Conservation (phyloP, 2,797 vertebrate genomes). For the Squalus acanthias region DNA sequence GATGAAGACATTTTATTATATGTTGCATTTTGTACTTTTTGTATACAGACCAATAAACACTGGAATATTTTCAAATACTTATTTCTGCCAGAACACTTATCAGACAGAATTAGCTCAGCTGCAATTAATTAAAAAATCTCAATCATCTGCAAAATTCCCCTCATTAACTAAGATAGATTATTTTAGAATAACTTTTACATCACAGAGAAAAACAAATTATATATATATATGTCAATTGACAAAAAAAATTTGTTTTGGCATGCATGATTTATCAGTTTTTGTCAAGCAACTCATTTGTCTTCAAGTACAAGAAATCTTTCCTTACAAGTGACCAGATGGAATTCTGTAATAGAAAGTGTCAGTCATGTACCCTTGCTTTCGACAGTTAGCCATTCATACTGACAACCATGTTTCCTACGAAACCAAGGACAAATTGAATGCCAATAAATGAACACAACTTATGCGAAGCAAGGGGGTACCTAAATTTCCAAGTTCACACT, state of each 20-base stretch:
- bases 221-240: neutral
- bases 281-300: conserved; percentile 9
- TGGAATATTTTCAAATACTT: neutral
- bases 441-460: neutral
- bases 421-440: neutral
- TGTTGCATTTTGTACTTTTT: neutral
- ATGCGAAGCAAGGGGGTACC: neutral
- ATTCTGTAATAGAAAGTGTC: conserved; percentile 4
- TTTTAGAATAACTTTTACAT: neutral
- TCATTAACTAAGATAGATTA: neutral
- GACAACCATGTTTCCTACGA: neutral
- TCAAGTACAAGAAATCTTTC: conserved; percentile 25
- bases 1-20: neutral
- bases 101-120: neutral
- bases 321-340: conserved; percentile 30
- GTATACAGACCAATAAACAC: neutral
- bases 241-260: neutral
- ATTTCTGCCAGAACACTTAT: neutral
- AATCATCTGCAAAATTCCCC: neutral
- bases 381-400: neutral
- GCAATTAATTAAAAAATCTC: neutral
- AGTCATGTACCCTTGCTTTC: conserved; percentile 12
- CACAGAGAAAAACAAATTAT: neutral
- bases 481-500: neutral
- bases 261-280: neutral